phyloP scores from a whole-genome alignment of 1,140 invertebrate genomes.

The Cotesia vestalis region DNA sequence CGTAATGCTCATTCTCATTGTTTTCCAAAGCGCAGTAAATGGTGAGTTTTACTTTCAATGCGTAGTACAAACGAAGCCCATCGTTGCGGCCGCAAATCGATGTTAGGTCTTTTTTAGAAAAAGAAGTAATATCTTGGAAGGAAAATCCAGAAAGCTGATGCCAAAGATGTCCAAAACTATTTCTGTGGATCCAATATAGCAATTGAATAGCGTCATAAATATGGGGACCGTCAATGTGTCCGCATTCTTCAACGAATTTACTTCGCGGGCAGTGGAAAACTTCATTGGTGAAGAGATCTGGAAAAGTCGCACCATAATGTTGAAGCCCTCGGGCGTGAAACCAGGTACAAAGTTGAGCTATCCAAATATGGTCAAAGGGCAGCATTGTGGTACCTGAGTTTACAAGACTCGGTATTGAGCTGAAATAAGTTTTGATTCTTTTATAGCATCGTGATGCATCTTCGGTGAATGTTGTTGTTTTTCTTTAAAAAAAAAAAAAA shows the following conservation, averaged over 20 bases:
- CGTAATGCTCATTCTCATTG: not conserved
- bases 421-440: not conserved
- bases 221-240: not conserved
- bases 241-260: slow-evolving; percentile 1
- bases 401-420: not conserved
- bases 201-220: slow-evolving; percentile 12
- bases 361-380: slow-evolving; percentile 4
- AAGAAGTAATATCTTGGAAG: not conserved
- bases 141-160: slow-evolving; percentile 8
- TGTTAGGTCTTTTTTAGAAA: slow-evolving; percentile 5
- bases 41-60: not conserved
- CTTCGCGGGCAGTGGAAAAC: not conserved
- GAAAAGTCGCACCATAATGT: slow-evolving; percentile 6
- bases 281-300: not conserved
- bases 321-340: slow-evolving; percentile 1
- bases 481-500: too few species aligned
- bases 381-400: not conserved
- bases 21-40: not conserved
- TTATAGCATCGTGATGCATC: too few species aligned
- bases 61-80: not conserved
- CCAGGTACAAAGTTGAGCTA: slow-evolving; percentile 9
- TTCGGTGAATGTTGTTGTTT: too few species aligned
- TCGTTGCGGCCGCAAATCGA: not conserved
- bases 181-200: not conserved
- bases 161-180: not conserved